phyloP scores from a whole-genome alignment of 2,797 vertebrate genomes.

The Cirrhinus mrigala region DNA sequence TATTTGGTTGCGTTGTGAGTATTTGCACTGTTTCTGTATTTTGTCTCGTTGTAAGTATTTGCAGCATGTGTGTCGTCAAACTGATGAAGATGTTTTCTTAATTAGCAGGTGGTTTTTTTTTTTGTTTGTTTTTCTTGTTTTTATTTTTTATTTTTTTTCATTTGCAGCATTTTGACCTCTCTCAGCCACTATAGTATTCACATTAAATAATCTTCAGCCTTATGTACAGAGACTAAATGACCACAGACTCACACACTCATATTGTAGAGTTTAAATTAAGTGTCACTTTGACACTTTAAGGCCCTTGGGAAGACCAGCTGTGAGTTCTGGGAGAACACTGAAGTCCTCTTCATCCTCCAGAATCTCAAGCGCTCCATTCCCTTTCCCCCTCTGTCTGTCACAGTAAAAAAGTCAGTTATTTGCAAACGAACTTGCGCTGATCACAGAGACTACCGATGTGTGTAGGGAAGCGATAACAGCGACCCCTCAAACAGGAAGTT shows the following conservation, averaged over 20 bases:
- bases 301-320: conserved; percentile 40
- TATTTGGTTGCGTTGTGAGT: too few relatives aligned
- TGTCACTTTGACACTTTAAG: conserved; percentile 35
- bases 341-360: conserved; percentile 18
- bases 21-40: too few relatives aligned
- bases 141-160: too few relatives aligned
- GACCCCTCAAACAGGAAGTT: neutral
- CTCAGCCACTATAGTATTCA: neutral
- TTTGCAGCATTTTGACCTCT: too few relatives aligned
- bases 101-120: too few relatives aligned
- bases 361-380: neutral
- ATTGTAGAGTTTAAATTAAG: conserved; percentile 35
- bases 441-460: conserved; percentile 25
- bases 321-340: conserved; percentile 36
- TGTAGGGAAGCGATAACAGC: conserved; percentile 47
- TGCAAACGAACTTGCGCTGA: neutral
- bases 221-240: neutral
- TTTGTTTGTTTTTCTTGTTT: too few relatives aligned
- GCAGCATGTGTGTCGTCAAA: too few relatives aligned
- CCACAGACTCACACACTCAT: conserved; percentile 37
- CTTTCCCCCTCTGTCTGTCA: neutral
- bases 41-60: too few relatives aligned
- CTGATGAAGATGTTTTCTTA: too few relatives aligned
- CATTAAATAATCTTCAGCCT: neutral
- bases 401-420: conserved; percentile 15